These are phyloP conservation scores for Adelges cooleyi DNA, from an alignment of 1,140 invertebrate genomes.

Conservation along the genomic window DNA sequence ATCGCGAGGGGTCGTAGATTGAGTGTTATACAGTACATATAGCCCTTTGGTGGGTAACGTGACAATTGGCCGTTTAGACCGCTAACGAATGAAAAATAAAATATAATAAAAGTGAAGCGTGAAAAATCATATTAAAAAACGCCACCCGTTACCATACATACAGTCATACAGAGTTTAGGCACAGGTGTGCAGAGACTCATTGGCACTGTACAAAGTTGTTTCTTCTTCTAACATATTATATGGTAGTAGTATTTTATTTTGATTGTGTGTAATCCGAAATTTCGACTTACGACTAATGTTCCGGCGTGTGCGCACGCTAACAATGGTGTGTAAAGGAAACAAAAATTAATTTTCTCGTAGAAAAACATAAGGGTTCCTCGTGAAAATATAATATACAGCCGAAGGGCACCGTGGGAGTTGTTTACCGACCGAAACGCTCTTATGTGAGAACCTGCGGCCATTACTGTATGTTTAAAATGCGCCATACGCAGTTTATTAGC, in stretches of 20 bases:
- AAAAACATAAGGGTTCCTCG: constrained; percentile 2
- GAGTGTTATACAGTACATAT: not conserved
- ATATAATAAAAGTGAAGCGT: too few species aligned
- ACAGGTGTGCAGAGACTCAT: not conserved
- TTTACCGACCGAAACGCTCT: constrained; percentile 7
- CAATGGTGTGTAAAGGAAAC: constrained; percentile 18
- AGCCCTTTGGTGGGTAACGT: not conserved
- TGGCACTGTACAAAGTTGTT: not conserved
- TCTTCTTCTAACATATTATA: too few species aligned
- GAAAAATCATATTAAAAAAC: too few species aligned
- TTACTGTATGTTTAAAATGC: constrained; percentile 12
- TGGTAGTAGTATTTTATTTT: too few species aligned
- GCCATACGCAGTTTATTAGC: constrained; percentile 18
- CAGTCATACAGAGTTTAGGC: too few species aligned
- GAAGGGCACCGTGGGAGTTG: constrained; percentile 19
- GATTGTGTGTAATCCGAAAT: constrained; percentile 8
- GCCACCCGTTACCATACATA: too few species aligned
- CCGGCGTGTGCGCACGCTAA: constrained; percentile 24
- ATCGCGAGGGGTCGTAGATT: not conserved
- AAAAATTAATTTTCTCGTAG: constrained; percentile 25
- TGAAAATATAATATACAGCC: constrained; percentile 16
- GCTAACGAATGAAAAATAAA: not conserved
- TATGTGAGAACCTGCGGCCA: constrained; percentile 11
- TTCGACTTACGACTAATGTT: constrained; percentile 17
- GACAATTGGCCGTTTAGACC: constrained; percentile 16